Base-by-base conservation (phyloP, 2,888 invertebrate genomes). In the Perizoma affinitatum region DNA sequence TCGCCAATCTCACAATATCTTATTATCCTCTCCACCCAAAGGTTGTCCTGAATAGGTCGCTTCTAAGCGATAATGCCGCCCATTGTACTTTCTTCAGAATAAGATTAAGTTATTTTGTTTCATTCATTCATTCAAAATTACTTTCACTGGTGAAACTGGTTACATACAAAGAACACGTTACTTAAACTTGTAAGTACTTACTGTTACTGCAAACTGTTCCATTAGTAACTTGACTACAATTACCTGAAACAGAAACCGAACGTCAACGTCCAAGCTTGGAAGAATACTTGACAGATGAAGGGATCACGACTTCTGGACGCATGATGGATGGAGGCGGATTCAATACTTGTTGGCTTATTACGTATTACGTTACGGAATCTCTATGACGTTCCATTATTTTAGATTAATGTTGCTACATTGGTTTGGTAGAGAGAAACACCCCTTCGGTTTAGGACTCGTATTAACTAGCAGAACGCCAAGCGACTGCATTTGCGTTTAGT, bases 271-370 rank as follows among this genome's bases (percentile, higher is more conserved):
- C 46, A 58, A 63, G 48, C 51, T 52, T 55, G 54, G 50, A 50
- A 50, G 46, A 41, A 70, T 67, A 70, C 70, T 72, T 82, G 80
- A 85, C 80, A 78, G 81, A 84, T 82, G 74, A 73, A 78, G 70
- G 70, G 81, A 79, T 77, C 81, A 75, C 74, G 76, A 73, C 74
- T 76, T 72, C 72, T 66, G 70, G 75, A 65, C 73, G 68, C 72
- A 79, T 87, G 89, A 90, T 90, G 86, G 86, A 89, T 88, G 83
- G 67, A 75, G 70, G 71, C 67, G 71, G 73, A 76, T 76, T 75
- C 79, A 78, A 82, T 79, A 86, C 86, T 83, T 86, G 87, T 86
- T 85, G 84, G 86, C 88, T 89, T 90, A 89, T 88, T 87, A 88
- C 80, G 79, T 82, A 85, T 78, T 82, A 79, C 78, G 77, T 83